Conservation (phyloP, 1,140 invertebrate genomes). For the Drosophila neocordata region DNA sequence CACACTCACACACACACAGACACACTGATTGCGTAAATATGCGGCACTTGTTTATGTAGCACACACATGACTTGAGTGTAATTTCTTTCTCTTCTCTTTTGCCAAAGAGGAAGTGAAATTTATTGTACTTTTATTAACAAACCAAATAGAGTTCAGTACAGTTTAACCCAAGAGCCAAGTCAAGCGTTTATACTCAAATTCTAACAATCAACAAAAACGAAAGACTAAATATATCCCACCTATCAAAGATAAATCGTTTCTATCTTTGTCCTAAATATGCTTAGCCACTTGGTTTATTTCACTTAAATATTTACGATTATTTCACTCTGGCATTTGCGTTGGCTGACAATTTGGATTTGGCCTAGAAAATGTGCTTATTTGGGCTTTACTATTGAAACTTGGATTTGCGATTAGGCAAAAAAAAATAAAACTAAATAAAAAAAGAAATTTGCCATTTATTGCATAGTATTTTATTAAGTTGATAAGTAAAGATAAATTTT, state of each 20-base stretch:
- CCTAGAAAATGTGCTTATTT: conserved; percentile 10
- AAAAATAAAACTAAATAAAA: conserved; percentile 7
- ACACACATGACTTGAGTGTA: conserved; percentile 70
- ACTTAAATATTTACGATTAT: conserved; percentile 58
- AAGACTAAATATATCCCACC: not conserved
- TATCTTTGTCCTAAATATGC: conserved; percentile 27
- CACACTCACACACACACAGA: conserved; percentile 26
- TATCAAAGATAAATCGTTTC: conserved; percentile 22
- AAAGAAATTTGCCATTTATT: too few species aligned
- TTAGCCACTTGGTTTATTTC: conserved; percentile 32
- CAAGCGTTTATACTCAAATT: conserved; percentile 17
- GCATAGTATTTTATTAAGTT: too few species aligned
- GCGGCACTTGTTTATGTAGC: conserved; percentile 71
- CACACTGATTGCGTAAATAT: conserved; percentile 32
- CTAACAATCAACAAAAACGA: not conserved
- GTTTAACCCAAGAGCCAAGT: conserved; percentile 11
- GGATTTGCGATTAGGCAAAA: conserved; percentile 41
- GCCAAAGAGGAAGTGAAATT: conserved; percentile 45
- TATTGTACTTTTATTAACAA: conserved; percentile 64
- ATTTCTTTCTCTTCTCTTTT: conserved; percentile 57
- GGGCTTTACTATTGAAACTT: conserved; percentile 34
- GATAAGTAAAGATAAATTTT: too few species aligned
- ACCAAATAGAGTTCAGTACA: conserved; percentile 27
- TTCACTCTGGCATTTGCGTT: conserved; percentile 41
- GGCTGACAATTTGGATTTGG: conserved; percentile 33